Evolutionary conservation across 2,113 vertebrate species (phyloP).

Genomic region (Arenaria interpres): DNA sequence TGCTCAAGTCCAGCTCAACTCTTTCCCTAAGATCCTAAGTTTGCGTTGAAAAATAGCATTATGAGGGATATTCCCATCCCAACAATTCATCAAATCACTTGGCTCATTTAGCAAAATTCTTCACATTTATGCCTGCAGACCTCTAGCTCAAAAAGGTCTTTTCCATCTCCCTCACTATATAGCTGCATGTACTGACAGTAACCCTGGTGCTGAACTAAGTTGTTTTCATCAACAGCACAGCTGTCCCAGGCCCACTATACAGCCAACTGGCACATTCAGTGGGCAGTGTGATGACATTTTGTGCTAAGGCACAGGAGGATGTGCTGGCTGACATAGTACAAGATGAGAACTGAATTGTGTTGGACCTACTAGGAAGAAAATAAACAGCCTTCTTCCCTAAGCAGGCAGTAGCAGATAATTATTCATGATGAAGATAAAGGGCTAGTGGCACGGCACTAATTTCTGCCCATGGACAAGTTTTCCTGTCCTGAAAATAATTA

Average conservation of each 20-base stretch:
- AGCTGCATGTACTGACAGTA: not conserved
- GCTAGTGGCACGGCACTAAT: not conserved
- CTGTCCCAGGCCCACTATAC: not conserved
- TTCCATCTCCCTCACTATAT: not conserved
- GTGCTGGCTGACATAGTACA: not conserved
- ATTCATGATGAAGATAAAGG: not conserved
- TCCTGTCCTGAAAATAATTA: not conserved
- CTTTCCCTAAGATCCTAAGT: not conserved
- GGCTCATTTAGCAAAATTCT: not conserved
- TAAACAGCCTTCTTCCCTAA: not conserved
- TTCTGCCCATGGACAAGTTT: not conserved
- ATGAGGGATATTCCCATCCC: not conserved
- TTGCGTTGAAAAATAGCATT: not conserved
- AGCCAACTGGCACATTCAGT: not conserved
- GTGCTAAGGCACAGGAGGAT: not conserved
- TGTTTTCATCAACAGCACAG: not conserved
- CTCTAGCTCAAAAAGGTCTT: not conserved
- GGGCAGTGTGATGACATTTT: not conserved
- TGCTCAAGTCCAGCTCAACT: not conserved
- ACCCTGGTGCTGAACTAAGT: not conserved
- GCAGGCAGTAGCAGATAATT: not conserved
- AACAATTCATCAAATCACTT: not conserved
- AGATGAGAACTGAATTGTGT: not conserved
- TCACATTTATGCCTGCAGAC: not conserved
- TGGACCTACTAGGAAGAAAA: not conserved